A percentile compares a stretch with the other conserved stretches of the same genome.
Conservation (phyloP, 2,888 invertebrate species). For the Cantharis lateralis region DNA sequence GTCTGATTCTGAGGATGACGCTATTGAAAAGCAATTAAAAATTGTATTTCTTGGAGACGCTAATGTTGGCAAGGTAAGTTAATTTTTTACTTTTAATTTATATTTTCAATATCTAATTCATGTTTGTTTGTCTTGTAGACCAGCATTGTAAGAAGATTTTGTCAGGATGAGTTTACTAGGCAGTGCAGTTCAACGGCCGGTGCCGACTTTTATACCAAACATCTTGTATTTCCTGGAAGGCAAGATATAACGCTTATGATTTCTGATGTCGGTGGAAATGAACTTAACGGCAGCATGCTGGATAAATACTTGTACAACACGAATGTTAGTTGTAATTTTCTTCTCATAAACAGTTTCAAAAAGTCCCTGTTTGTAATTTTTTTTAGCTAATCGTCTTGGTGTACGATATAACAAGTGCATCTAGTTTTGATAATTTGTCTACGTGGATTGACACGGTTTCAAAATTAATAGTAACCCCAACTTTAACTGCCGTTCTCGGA, state of each 20-base stretch:
- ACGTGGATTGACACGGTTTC: constrained; percentile 70
- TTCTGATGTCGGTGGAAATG: constrained; percentile 84
- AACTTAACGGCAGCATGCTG: constrained; percentile 77
- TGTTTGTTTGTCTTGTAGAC: constrained; percentile 58
- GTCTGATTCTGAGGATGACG: constrained; percentile 71
- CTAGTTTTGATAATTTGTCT: constrained; percentile 77
- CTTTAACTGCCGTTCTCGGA: constrained; percentile 66
- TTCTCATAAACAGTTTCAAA: background rate
- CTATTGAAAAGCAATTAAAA: constrained; percentile 69
- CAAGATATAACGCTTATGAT: constrained; percentile 72
- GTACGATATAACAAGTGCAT: constrained; percentile 81
- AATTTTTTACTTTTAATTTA: background rate
- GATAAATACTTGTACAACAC: constrained; percentile 73
- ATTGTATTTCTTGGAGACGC: constrained; percentile 81
- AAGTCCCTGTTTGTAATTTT: background rate
- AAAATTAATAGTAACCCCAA: constrained; percentile 56
- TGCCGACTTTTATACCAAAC: constrained; percentile 73
- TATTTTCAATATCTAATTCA: constrained; percentile 15
- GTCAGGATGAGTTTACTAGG: constrained; percentile 67
- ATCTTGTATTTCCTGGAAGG: constrained; percentile 61
- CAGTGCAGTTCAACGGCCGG: constrained; percentile 70
- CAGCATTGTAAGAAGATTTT: constrained; percentile 66
- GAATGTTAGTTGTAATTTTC: constrained; percentile 61
- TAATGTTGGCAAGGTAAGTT: constrained; percentile 79
- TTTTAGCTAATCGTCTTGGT: constrained; percentile 76